Evolutionary conservation across 2,797 vertebrate genomes (phyloP).

Genomic region (Anguilla marmorata): DNA sequence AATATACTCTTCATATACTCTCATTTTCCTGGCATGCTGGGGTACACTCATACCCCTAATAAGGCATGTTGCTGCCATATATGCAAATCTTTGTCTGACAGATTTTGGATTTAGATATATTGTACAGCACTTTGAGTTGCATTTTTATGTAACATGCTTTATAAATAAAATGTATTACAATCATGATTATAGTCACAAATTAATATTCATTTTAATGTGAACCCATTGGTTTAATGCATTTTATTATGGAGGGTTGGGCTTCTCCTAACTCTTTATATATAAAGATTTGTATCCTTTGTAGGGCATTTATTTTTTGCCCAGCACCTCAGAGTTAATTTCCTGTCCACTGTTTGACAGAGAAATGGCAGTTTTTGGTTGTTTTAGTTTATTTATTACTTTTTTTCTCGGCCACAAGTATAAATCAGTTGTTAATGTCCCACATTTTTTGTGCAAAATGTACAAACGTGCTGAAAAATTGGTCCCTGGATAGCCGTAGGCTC

Average conservation of each 20-base stretch:
- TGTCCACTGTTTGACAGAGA: background rate
- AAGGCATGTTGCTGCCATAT: background rate
- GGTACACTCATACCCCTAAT: too few species aligned
- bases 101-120: background rate
- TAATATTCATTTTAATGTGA: background rate
- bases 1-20: too few species aligned
- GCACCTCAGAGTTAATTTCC: slow-evolving; percentile 15
- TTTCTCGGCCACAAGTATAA: slow-evolving; percentile 49
- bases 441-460: slow-evolving; percentile 45
- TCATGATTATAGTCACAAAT: background rate
- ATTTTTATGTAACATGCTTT: too few species aligned
- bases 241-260: background rate
- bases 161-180: background rate
- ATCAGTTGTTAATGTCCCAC: slow-evolving; percentile 48
- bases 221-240: background rate
- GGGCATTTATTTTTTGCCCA: slow-evolving; percentile 12
- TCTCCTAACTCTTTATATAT: background rate
- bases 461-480: slow-evolving; percentile 51
- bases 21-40: too few species aligned
- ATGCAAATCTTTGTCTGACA: background rate
- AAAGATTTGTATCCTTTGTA: slow-evolving; percentile 4
- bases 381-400: too few species aligned
- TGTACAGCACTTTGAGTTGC: too few species aligned
- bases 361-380: slow-evolving; percentile 12
- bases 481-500: slow-evolving; percentile 46